phyloP scores from a whole-genome alignment of 2,888 invertebrate genomes.

The Beris morrisii region DNA sequence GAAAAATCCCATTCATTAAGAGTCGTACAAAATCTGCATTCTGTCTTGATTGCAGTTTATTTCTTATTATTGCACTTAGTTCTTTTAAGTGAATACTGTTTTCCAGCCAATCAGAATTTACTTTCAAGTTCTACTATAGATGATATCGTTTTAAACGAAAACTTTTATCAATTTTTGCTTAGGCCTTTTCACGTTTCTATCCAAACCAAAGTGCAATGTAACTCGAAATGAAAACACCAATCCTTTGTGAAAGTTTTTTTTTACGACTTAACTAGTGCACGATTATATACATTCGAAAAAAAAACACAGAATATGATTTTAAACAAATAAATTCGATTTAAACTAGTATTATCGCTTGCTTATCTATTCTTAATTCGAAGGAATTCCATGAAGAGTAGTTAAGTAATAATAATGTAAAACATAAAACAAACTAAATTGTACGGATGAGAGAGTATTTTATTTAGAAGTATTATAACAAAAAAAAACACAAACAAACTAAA shows the following conservation, averaged over 20 bases:
- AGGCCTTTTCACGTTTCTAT: background rate
- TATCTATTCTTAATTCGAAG: too few relatives aligned
- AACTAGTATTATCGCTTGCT: too few relatives aligned
- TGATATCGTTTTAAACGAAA: conserved; percentile 1
- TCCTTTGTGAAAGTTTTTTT: conserved; percentile 9
- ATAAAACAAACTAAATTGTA: conserved; percentile 5
- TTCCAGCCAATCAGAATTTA: conserved; percentile 26
- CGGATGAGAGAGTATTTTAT: conserved; percentile 12
- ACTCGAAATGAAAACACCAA: conserved; percentile 22
- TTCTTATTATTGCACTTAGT: too few relatives aligned
- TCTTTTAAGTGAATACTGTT: conserved; percentile 8
- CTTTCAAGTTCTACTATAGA: conserved; percentile 2
- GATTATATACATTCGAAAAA: too few relatives aligned
- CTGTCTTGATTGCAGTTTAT: too few relatives aligned
- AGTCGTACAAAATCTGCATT: too few relatives aligned
- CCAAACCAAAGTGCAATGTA: background rate
- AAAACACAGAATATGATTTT: too few relatives aligned
- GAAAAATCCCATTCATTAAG: too few relatives aligned
- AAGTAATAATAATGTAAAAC: conserved; percentile 7
- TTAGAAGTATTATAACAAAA: conserved; percentile 18
- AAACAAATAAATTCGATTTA: too few relatives aligned
- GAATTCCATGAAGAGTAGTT: too few relatives aligned
- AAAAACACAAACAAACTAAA: conserved; percentile 1
- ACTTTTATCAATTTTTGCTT: conserved; percentile 9
- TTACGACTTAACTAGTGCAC: too few relatives aligned